These are phyloP conservation scores for Sinotaia quadrata DNA, from an alignment of 2,888 invertebrate genomes.

Conservation along the genomic window DNA sequence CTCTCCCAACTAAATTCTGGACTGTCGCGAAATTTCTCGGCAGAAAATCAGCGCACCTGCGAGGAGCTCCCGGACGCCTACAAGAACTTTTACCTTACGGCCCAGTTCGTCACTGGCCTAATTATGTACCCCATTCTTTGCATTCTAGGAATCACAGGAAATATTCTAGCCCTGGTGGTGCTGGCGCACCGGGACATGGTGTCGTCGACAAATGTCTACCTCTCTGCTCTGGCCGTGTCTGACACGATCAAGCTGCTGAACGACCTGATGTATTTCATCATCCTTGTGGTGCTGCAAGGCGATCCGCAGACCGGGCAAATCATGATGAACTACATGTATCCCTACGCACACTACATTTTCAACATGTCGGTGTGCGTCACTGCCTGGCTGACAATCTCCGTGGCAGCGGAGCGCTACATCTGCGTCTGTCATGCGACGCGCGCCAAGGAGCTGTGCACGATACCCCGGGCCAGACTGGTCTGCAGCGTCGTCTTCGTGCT, in stretches of 20 bases:
- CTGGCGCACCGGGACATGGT: constrained; percentile 57
- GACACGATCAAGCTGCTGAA: constrained; percentile 65
- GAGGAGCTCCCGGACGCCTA: constrained; percentile 34
- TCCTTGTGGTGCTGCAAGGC: constrained; percentile 50
- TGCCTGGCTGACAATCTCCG: constrained; percentile 67
- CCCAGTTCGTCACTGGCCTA: constrained; percentile 62
- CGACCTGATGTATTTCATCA: constrained; percentile 64
- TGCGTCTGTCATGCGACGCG: constrained; percentile 65
- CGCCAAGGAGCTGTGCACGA: constrained; percentile 55
- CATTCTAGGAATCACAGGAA: constrained; percentile 56
- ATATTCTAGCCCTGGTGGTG: constrained; percentile 60
- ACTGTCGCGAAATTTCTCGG: background rate
- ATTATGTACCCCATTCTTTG: constrained; percentile 64
- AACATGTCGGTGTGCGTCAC: constrained; percentile 64
- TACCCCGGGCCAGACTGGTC: constrained; percentile 51
- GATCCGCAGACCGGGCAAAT: constrained; percentile 44
- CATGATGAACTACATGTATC: constrained; percentile 59
- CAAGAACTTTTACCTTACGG: constrained; percentile 56
- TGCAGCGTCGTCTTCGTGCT: constrained; percentile 61
- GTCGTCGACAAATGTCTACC: constrained; percentile 66
- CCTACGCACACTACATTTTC: constrained; percentile 67
- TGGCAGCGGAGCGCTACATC: constrained; percentile 66
- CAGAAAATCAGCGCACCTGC: background rate
- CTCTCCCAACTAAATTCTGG: background rate
- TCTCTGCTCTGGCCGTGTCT: constrained; percentile 64